Base-by-base conservation (phyloP, 1,140 invertebrate genomes). In the Euwallacea similis region DNA sequence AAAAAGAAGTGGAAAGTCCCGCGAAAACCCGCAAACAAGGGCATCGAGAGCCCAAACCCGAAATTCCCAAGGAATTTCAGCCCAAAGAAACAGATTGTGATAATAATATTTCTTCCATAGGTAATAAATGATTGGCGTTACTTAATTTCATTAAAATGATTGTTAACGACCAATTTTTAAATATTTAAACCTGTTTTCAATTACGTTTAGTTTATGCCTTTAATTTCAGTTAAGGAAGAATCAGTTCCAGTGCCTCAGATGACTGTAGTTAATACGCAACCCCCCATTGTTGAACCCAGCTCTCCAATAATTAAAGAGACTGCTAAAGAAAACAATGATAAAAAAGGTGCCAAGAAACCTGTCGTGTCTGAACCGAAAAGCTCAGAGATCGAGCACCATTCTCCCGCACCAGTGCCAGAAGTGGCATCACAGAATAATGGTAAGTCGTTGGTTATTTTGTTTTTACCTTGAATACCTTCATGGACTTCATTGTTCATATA, bases 1-100 rank as follows among this genome's bases (percentile, higher is more conserved):
- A 78, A 69, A 80, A 81, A 68, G 79, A 80, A 43, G 73, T 76
- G 56, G 81, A 82, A 62, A 82, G 81, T 76, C 81, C 81, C 4
- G 74, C 73, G 7, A 82, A 81, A 69, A 42, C 41, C 10, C 67
- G 73, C 11, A 76, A 79, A 62, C 74, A 72, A 54, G 69, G 71
- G n/a, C 75, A 75, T n/a, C 73, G 44, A 7, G 46, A 69, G 9
- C 61, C 47, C n/a, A 69, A 62, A 43, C 46, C 55, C 10, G 42
- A 61, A 16, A 11, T 55, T 44, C 13, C n/a, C 65, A 56, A 46
- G 53, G 58, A 66, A 41, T 8, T n/a, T 9, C n/a, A 71, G 47
- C 44, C 50, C 21, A 66, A 60, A 61, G 70, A 64, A 50, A 44
- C 44, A 21, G 70, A 67, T 41, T 54, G 68, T 63, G 50, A 62